Base-by-base conservation (phyloP, 2,797 vertebrate species). In the Pangasius sanitwongsei region DNA sequence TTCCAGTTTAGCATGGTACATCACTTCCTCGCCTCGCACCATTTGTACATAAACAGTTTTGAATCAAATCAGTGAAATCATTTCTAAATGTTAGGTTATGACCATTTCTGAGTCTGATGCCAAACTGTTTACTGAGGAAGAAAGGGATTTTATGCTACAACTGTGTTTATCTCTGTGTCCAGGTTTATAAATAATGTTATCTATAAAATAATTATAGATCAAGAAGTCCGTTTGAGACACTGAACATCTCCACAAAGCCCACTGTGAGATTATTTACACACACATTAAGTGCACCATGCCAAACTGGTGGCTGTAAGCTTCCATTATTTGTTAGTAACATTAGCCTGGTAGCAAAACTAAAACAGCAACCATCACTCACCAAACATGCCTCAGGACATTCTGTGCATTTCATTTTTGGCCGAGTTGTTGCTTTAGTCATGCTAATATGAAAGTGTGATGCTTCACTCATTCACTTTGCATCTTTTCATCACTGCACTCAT, bases 401-500 rank as follows among this genome's bases (percentile, higher is more conserved):
- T 50, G 41, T 50, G 61, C 82, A 83, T 67, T 50, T 65, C 16
- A 67, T 65, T 84, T 50, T 48, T 48, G 41, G 25, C 20, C 3
- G 2, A 28, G 28, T n/a, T 1, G 6, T 37, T 83, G 11, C 78
- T 12, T 82, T 28, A 25, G 4, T n/a, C 41, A 50, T 44, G 37
- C n/a, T 88, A n/a, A 88, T 34, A 74, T 67, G 13, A 85, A 63
- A 53, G 31, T 50, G 13, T 78, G 61, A 65, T 28, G 44, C 72
- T 53, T 84, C 41, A 84, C 25, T 84, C 37, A n/a, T 53, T 84
- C 31, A 34, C 59, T 28, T 65, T 50, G 28, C n/a, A 74, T 9
- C 55, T 75, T 57, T 83, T 84, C 6, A 75, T 82, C 53, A 87
- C 48, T 23, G 50, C 80, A 82, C 55, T 50, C n/a, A 20, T 83